A percentile compares a stretch with the other conserved stretches of the same genome.
These are phyloP conservation scores for Odontomachus brunneus DNA, from an alignment of 1,140 invertebrate genomes.

Conservation along the genomic window DNA sequence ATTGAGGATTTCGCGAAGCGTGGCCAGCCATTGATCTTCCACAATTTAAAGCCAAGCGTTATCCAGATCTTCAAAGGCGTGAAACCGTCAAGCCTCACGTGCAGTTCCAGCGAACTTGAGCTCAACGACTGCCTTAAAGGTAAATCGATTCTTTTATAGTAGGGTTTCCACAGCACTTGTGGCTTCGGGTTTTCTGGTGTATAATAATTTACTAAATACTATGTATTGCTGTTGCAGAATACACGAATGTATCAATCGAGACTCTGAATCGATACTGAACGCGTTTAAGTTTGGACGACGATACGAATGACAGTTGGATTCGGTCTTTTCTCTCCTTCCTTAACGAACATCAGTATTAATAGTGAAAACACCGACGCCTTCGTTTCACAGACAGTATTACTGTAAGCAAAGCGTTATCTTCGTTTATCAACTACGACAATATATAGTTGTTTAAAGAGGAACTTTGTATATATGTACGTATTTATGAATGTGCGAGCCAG, in stretches of 20 bases:
- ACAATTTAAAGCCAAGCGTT: conserved; percentile 91
- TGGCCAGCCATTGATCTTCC: conserved; percentile 91
- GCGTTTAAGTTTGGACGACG: neutral
- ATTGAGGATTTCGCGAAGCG: conserved; percentile 91
- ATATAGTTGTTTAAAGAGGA: conserved; percentile 18
- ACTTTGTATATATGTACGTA: conserved; percentile 52
- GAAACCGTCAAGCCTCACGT: conserved; percentile 88
- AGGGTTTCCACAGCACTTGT: neutral
- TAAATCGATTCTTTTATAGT: conserved; percentile 60
- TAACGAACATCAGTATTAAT: conserved; percentile 67
- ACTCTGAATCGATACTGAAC: conserved; percentile 63
- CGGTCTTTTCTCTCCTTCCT: conserved; percentile 8
- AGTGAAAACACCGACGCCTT: conserved; percentile 1
- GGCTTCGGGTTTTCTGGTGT: neutral
- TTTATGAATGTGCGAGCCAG: conserved; percentile 5
- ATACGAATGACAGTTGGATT: neutral
- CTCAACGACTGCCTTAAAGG: conserved; percentile 88
- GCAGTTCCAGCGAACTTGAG: conserved; percentile 88
- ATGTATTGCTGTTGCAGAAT: conserved; percentile 60
- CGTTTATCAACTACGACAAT: neutral
- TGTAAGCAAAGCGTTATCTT: conserved; percentile 12
- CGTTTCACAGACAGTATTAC: conserved; percentile 29
- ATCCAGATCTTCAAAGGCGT: conserved; percentile 90
- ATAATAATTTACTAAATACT: conserved; percentile 2
- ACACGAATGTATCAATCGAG: conserved; percentile 51